Evolutionary conservation across 1,140 invertebrate genomes (phyloP), one percentile per base, ranked within the genome.

Genomic region (Mactra quadrangularis): DNA sequence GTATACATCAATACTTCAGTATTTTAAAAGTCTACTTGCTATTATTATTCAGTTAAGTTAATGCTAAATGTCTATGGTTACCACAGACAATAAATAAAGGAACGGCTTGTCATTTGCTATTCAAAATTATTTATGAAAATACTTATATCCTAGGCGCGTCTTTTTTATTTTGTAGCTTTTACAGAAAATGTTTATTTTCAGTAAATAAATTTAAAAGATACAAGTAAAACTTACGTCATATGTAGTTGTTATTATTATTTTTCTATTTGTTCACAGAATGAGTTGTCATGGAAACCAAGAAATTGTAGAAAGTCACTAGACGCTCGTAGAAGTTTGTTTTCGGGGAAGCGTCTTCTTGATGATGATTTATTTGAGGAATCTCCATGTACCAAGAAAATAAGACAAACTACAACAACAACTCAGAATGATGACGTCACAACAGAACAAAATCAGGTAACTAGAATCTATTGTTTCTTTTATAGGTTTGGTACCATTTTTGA

Each of bases 81-180:
- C 6, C 6, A 59, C 27, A 11, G 13, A 17, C 13, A 27, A 29
- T 19, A 27, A 29, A 27, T 19, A 31, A 47, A 19, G 45, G 52
- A 27, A 74, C n/a, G 50, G 15, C 71, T 57, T 59, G 55, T 90
- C 94, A 29, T 90, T 94, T 64, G 94, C 93, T 89, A 94, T 91
- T 88, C 95, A 98, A 0, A 99, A 98, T 92, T n/a, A n/a, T n/a
- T n/a, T n/a, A n/a, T n/a, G n/a, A n/a, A n/a, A n/a, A n/a, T n/a
- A n/a, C n/a, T n/a, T n/a, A n/a, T n/a, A n/a, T n/a, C n/a, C n/a
- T n/a, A n/a, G n/a, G n/a, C n/a, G n/a, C n/a, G n/a, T n/a, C n/a
- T n/a, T n/a, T n/a, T n/a, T n/a, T n/a, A n/a, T n/a, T n/a, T n/a
- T n/a, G n/a, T n/a, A n/a, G n/a, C n/a, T n/a, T n/a, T n/a, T n/a